Evolutionary conservation across 2,888 invertebrate species (phyloP), one percentile per base, ranked within the genome.

Genomic region (Hipparchia semele): DNA sequence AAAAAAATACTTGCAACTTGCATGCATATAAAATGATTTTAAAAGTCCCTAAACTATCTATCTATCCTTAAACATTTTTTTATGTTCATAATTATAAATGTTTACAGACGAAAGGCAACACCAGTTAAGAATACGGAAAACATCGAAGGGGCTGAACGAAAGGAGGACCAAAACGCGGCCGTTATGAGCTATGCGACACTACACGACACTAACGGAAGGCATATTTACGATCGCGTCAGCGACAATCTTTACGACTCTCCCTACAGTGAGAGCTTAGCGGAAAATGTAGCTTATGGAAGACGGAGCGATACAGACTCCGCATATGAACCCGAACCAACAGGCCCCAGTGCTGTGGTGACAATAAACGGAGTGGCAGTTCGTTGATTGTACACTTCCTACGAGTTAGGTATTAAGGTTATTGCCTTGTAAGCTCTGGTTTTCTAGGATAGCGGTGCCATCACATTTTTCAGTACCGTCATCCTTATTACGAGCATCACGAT

Each of bases 81-180:
- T 9, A 23, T 58, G 13, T 13, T 13, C 7, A 8, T 3, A 4
- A 58, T 2, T 1, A 58, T 13, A 13, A 23, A 23, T 58, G 13
- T 69, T 70, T 70, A n/a, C 86, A 97, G 97, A 72, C 96, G 97
- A 64, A 97, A 97, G 94, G 97, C 97, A 23, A 96, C 97, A 2
- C 97, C 98, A 0, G 97, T 98, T 0, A 98, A 98, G 86, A 98
- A 98, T 84, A 97, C 98, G 0, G 98, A 98, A 86, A 98, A 98
- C 86, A 96, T 98, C 60, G 97, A 97, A 90, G 97, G 97, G 0
- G 98, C 97, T 0, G 97, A 98, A 82, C 94, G 97, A 13, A 98
- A 98, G 83, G 98, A 98, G 86, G 97, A 98, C 84, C 96, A 97
- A 82, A 97, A 96, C 84, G 97, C 98, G 0, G 97, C 98, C 0